phyloP scores from a whole-genome alignment of 2,797 vertebrate genomes.

The Nothura maculosa region DNA sequence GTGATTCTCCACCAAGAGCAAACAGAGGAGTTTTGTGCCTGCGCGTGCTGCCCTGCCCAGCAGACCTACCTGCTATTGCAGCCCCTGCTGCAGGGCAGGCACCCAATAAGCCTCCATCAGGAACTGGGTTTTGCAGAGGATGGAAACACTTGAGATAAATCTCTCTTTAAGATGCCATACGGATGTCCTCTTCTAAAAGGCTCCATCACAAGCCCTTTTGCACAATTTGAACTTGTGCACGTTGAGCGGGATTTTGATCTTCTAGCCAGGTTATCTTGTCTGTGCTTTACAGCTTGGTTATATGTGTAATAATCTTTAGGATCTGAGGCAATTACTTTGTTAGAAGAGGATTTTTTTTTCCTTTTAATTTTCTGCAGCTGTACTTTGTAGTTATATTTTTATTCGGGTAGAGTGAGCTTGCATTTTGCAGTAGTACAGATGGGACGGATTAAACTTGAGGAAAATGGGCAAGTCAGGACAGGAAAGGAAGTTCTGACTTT shows the following conservation, averaged over 20 bases:
- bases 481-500: not conserved
- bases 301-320: not conserved
- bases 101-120: not conserved
- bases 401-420: not conserved
- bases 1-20: not conserved
- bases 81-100: not conserved
- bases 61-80: not conserved
- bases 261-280: not conserved
- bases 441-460: not conserved
- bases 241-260: not conserved
- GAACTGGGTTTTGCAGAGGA: not conserved
- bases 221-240: not conserved
- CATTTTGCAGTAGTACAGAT: not conserved
- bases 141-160: not conserved
- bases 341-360: not conserved
- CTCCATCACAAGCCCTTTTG: not conserved
- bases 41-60: not conserved
- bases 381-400: not conserved
- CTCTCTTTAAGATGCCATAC: not conserved
- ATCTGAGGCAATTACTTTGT: not conserved
- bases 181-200: not conserved
- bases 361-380: not conserved
- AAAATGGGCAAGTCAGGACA: not conserved
- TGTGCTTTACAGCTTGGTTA: not conserved
- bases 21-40: not conserved